Percentiles rank a stretch among this genome's conserved stretches.
Conservation (phyloP, 2,888 invertebrate genomes). For the Apotomis capreana region DNA sequence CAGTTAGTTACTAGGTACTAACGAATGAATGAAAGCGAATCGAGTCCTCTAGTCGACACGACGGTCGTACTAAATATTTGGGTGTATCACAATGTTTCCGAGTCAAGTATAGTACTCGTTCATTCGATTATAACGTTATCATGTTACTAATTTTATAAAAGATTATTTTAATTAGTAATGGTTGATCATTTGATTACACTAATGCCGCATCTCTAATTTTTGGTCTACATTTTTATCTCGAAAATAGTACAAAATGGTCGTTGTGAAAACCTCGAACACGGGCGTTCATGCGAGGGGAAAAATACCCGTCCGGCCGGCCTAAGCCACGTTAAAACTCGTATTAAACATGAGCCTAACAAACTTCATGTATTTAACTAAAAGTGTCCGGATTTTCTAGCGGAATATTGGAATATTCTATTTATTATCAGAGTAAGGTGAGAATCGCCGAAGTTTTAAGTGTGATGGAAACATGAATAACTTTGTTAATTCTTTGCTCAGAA, state of each 20-base stretch:
- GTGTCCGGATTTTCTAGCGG: constrained; percentile 15
- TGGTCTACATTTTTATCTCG: background rate
- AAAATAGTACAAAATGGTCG: background rate
- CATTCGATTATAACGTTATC: no score
- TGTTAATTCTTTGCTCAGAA: no score
- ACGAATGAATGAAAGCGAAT: no score
- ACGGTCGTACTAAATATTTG: no score
- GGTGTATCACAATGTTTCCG: no score
- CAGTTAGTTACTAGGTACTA: no score
- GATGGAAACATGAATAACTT: background rate
- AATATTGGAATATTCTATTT: constrained; percentile 12
- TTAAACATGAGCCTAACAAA: constrained; percentile 33
- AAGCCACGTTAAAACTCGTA: constrained; percentile 33
- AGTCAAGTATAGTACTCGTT: no score
- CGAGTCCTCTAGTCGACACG: no score
- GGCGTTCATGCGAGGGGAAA: background rate
- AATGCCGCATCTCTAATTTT: no score
- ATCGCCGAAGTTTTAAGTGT: background rate
- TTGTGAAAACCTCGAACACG: background rate
- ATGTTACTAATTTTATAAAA: no score
- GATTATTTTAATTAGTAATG: no score
- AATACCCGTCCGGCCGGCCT: constrained; percentile 17
- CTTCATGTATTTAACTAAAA: constrained; percentile 23
- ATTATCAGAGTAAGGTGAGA: background rate
- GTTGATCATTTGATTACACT: no score